A percentile compares a stretch with the other conserved stretches of the same genome.
These are phyloP conservation scores for Eristalinus aeneus DNA, from an alignment of 2,888 invertebrate species.

Conservation along the genomic window DNA sequence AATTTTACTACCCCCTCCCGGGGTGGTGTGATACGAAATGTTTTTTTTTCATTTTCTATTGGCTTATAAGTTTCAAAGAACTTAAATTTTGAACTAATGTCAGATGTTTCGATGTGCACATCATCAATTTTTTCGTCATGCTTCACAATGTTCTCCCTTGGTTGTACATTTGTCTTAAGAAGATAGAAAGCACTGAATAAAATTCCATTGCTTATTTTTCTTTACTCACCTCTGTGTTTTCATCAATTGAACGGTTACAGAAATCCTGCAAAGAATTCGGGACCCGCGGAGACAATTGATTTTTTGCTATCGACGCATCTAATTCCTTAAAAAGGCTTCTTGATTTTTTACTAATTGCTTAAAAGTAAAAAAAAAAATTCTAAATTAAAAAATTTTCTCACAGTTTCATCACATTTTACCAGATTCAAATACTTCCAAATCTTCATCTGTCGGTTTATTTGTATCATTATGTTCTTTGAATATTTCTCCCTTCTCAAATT, in stretches of 20 bases:
- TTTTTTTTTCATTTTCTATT: conserved; percentile 83
- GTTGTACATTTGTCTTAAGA: conserved; percentile 48
- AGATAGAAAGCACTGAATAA: not conserved
- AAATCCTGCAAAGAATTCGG: conserved; percentile 69
- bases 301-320: conserved; percentile 84
- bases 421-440: conserved; percentile 89
- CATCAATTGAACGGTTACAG: conserved; percentile 39
- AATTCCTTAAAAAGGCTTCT: conserved; percentile 92
- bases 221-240: conserved; percentile 55
- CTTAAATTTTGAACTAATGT: conserved; percentile 92
- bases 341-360: conserved; percentile 94
- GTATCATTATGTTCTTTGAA: conserved; percentile 84
- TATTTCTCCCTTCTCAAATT: conserved; percentile 90
- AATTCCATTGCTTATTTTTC: not conserved
- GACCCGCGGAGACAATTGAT: conserved; percentile 51
- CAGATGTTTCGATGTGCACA: conserved; percentile 89
- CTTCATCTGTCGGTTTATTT: conserved; percentile 82
- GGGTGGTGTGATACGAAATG: conserved; percentile 94
- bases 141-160: conserved; percentile 86
- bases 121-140: conserved; percentile 88
- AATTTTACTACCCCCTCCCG: conserved; percentile 87
- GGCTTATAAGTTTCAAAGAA: conserved; percentile 94
- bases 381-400: too few relatives aligned
- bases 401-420: too few relatives aligned
- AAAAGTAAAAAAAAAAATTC: too few relatives aligned